Evolutionary conservation across 35 echinoderm and acorn worm species (phyloP).

Genomic region (Stichopus chloronotus): DNA sequence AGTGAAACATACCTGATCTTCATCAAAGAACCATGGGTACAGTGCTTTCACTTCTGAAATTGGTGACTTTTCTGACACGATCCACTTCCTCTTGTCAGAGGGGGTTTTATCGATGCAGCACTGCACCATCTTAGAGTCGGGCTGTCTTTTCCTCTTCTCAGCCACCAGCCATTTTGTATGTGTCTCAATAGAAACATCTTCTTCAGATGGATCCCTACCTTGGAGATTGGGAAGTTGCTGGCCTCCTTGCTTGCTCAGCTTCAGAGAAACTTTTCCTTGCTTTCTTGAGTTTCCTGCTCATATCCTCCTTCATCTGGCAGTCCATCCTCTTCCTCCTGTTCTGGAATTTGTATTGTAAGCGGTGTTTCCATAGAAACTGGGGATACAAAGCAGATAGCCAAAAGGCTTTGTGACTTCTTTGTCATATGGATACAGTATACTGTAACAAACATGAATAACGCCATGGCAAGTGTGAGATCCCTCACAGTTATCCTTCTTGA

Average conservation of each 20-base stretch:
- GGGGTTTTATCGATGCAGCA: neutral
- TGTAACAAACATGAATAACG: too few relatives aligned
- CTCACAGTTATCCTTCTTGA: too few relatives aligned
- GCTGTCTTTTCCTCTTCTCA: neutral
- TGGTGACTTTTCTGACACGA: neutral
- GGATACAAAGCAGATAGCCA: neutral
- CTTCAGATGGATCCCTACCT: too few relatives aligned
- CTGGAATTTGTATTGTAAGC: conserved; percentile 27
- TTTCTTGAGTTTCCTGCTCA: neutral
- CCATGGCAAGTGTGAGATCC: too few relatives aligned
- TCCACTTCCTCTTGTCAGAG: neutral
- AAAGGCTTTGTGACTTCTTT: neutral
- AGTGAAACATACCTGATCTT: neutral
- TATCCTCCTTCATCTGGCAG: neutral
- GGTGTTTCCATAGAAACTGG: neutral
- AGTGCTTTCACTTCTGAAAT: neutral
- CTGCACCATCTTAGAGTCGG: neutral
- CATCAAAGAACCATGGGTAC: neutral
- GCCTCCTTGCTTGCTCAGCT: neutral
- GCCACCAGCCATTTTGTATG: neutral
- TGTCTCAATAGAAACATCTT: too few relatives aligned
- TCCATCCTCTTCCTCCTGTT: neutral
- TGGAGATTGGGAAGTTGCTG: neutral
- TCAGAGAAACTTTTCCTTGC: neutral
- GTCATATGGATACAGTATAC: too few relatives aligned